Percentiles rank a stretch among this genome's conserved stretches.
These are phyloP conservation scores for Lordiphosa clarofinis DNA, from an alignment of 1,140 invertebrate genomes.

Conservation along the genomic window DNA sequence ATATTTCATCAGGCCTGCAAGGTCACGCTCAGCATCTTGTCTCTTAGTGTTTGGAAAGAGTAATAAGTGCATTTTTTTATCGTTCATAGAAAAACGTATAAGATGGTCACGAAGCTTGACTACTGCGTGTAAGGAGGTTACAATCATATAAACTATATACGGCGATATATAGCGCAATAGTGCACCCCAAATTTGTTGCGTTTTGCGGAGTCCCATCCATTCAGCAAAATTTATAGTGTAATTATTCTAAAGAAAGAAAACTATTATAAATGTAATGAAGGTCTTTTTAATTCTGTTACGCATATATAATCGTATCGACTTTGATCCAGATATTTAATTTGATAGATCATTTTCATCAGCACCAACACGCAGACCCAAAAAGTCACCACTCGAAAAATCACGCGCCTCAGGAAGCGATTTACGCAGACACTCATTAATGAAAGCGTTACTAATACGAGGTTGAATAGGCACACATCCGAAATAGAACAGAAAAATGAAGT, in stretches of 20 bases:
- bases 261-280: not conserved
- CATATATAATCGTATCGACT: slow-evolving; percentile 73
- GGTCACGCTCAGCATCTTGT: slow-evolving; percentile 90
- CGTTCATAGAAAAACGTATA: slow-evolving; percentile 78
- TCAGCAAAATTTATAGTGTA: slow-evolving; percentile 87
- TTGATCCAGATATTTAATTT: slow-evolving; percentile 93
- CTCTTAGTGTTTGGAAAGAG: slow-evolving; percentile 92
- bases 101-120: slow-evolving; percentile 92
- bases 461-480: slow-evolving; percentile 64
- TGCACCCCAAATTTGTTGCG: slow-evolving; percentile 75
- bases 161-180: slow-evolving; percentile 87
- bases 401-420: slow-evolving; percentile 83
- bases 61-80: slow-evolving; percentile 82
- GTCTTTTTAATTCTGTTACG: slow-evolving; percentile 25
- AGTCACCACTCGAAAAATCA: slow-evolving; percentile 89
- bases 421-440: slow-evolving; percentile 87
- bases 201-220: slow-evolving; percentile 94
- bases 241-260: slow-evolving; percentile 29
- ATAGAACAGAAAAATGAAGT: slow-evolving; percentile 83
- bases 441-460: slow-evolving; percentile 88
- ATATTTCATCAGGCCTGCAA: slow-evolving; percentile 91
- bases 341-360: slow-evolving; percentile 96
- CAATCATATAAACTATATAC: slow-evolving; percentile 90
- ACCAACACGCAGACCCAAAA: slow-evolving; percentile 89
- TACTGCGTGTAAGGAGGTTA: slow-evolving; percentile 92